Evolutionary conservation across 2,797 vertebrate species (phyloP), one percentile per base, ranked within the genome.

Genomic region (Acanthopagrus latus): DNA sequence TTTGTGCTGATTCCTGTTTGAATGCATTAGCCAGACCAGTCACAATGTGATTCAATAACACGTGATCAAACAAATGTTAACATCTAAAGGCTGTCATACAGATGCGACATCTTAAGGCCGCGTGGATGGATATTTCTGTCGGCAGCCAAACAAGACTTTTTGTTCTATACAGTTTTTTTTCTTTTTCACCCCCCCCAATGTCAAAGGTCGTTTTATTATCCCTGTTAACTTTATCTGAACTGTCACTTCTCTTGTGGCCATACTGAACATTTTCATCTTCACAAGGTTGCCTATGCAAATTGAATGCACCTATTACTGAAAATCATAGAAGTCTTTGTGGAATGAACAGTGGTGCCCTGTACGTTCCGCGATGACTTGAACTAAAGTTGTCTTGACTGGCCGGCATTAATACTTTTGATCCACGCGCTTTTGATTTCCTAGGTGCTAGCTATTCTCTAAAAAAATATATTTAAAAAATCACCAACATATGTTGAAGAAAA

Each of bases 41-140:
- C 65, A 76, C 5, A 56, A 78, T 68, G 58, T 64, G 73, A 82
- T 85, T 86, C 56, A 80, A 84, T 75, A 66, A 83, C 71, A 69
- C 69, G 43, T 33, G 64, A 82, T 88, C 71, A 78, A 75, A 85
- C 80, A 76, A 82, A 81, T 50, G 66, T 67, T 68, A 77, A 81
- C 56, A 64, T 82, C 72, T 74, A 25, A 81, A 68, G 77, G 52
- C 78, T 82, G 86, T 63, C 58, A 43, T 51, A 64, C 79, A 84
- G 50, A 75, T 80, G 78, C 58, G 72, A 68, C 69, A 58, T 82
- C 58, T 76, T 59, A 71, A 67, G 56, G 48, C 74, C 75, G 18
- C 52, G 1, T 18, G 51, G 29, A 78, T n/a, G 25, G 43, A 38
- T 27, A 44, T 58, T 85, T 81, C 71, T 82, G 14, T 78, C 41